phyloP scores from a whole-genome alignment of 2,888 invertebrate species.

The Tipula unca region DNA sequence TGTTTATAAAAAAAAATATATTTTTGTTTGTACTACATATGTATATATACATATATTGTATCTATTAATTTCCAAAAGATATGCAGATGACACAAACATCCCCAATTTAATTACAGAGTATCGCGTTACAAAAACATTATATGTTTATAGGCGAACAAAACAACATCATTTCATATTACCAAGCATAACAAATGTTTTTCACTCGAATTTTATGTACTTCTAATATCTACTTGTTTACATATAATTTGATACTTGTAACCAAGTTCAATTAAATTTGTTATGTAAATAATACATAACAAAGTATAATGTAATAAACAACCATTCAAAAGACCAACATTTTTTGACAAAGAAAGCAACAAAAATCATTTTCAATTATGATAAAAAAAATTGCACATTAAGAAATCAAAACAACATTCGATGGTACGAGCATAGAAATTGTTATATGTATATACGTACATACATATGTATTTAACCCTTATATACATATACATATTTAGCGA shows the following conservation, averaged over 20 bases:
- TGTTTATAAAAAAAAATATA: background rate
- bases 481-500: too few species aligned
- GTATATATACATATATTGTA: too few species aligned
- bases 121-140: background rate
- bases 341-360: background rate
- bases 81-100: background rate
- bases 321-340: background rate
- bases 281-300: background rate
- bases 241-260: background rate
- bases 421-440: background rate
- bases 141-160: background rate
- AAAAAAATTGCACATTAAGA: background rate
- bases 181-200: background rate
- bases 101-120: background rate
- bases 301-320: background rate
- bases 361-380: background rate
- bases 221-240: background rate
- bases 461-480: background rate
- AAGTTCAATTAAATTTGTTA: background rate
- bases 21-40: background rate
- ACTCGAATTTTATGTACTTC: background rate
- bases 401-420: background rate
- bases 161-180: background rate
- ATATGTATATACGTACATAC: background rate
- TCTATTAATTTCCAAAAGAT: background rate